phyloP scores from a whole-genome alignment of 1,140 invertebrate genomes.

The Drosophila novamexicana region DNA sequence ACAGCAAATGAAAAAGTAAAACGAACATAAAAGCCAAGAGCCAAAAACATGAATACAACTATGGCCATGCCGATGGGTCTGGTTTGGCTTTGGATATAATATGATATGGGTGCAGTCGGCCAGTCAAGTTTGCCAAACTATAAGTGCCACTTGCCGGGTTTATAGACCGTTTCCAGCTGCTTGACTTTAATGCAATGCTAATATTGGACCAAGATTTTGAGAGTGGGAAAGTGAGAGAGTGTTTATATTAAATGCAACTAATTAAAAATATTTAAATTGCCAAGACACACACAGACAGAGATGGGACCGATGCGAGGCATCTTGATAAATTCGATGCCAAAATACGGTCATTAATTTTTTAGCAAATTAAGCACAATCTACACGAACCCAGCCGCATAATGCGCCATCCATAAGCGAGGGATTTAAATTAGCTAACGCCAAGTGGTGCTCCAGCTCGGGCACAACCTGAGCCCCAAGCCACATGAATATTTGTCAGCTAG shows the following conservation, averaged over 20 bases:
- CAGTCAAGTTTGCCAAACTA: conserved; percentile 24
- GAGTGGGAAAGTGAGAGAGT: background rate
- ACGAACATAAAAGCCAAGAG: conserved; percentile 47
- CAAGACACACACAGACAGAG: conserved; percentile 21
- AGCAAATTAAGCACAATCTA: conserved; percentile 68
- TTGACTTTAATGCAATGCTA: conserved; percentile 49
- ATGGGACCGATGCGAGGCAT: conserved; percentile 24
- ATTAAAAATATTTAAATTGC: conserved; percentile 78
- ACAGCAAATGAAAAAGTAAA: conserved; percentile 40
- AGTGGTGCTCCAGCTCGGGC: conserved; percentile 20
- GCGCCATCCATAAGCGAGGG: conserved; percentile 42
- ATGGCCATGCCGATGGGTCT: background rate
- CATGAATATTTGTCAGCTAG: conserved; percentile 63
- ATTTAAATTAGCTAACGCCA: conserved; percentile 77
- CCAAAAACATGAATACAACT: conserved; percentile 19
- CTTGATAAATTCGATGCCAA: conserved; percentile 63
- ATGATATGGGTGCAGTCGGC: conserved; percentile 36
- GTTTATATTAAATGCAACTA: conserved; percentile 36
- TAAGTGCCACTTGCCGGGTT: conserved; percentile 28
- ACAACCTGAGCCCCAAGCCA: conserved; percentile 30
- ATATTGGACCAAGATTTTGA: conserved; percentile 27
- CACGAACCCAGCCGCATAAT: conserved; percentile 20
- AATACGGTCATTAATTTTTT: conserved; percentile 64
- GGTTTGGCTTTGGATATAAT: background rate
- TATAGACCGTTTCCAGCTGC: conserved; percentile 18